Base-by-base conservation (phyloP, 2,888 invertebrate species). In the Bembecia ichneumoniformis region DNA sequence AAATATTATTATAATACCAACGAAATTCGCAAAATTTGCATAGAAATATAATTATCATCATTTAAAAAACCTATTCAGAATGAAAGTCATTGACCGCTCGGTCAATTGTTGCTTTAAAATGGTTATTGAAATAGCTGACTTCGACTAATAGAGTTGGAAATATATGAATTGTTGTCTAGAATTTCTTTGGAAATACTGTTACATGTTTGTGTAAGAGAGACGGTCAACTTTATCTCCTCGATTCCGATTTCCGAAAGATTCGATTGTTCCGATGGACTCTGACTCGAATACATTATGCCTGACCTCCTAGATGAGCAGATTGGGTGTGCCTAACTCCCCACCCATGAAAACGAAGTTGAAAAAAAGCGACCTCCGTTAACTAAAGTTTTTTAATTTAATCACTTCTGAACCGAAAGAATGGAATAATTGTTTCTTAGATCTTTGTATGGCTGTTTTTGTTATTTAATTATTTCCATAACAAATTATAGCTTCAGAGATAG, bases 231-330 rank as follows among this genome's bases (percentile, higher is more conserved):
- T 66, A 64, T 70, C 67, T 59, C 58, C 58, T 58, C 53, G 58
- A 58, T 65, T 58, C 62, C 52, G 58, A 66, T 64, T 72, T 66
- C 64, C 68, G 63, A 67, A 62, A 61, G 62, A 59, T 66, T 57
- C 65, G 64, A 71, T 71, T 71, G 71, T 71, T 68, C 65, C 52
- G 59, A 44, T 58, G 57, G 63, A 60, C 64, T 67, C 64, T 63
- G 65, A 60, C 62, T 67, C 58, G 71, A 69, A 73, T 74, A 71
- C 62, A 68, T 74, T 68, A 70, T 58, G 52, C 59, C 55, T 64
- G 63, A 64, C 69, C 66, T 62, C 58, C 58, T 48, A 47, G 28
- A 51, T 50, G 48, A 53, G 53, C 55, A 55, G 55, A 59, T 55
- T 52, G 51, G 55, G 49, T 48, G 52, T 58, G 51, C 55, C 56